Percentiles rank a stretch among this genome's conserved stretches.
Evolutionary conservation across 2,113 vertebrate species (phyloP).

Genomic region (Entomyzon cyanotis): DNA sequence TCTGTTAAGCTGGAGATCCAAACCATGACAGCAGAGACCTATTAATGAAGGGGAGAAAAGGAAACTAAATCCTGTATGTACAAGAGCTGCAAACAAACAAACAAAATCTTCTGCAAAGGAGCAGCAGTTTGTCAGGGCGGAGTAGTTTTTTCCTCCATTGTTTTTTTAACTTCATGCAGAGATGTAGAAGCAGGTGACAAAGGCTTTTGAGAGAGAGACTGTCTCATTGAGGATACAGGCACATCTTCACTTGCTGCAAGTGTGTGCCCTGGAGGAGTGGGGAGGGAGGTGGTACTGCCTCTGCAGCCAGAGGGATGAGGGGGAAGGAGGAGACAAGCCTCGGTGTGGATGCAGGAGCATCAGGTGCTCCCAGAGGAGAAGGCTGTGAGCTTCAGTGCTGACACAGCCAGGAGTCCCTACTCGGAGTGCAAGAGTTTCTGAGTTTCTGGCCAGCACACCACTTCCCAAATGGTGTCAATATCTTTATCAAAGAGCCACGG

Average conservation of each 20-base stretch:
- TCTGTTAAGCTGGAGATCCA: not conserved
- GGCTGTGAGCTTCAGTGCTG: not conserved
- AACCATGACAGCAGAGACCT: accelerated
- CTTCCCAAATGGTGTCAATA: not conserved
- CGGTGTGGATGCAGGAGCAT: accelerated
- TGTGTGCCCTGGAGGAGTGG: not conserved
- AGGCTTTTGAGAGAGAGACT: not conserved
- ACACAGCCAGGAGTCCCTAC: accelerated
- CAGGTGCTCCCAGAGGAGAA: not conserved
- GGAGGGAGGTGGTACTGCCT: accelerated
- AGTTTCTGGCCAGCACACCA: not conserved
- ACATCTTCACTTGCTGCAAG: not conserved
- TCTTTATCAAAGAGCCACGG: not conserved
- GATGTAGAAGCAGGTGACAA: not conserved
- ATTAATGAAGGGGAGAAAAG: not conserved
- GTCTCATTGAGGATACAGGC: not conserved
- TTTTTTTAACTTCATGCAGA: not conserved
- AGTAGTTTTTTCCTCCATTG: accelerated
- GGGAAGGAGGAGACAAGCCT: not conserved
- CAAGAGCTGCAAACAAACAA: not conserved
- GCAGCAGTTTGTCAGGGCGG: not conserved
- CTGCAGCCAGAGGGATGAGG: not conserved
- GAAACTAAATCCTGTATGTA: accelerated
- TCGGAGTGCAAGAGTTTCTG: accelerated
- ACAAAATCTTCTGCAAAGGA: not conserved